These are phyloP conservation scores for Cheilosia impressa DNA, from an alignment of 2,888 invertebrate species.

Conservation along the genomic window DNA sequence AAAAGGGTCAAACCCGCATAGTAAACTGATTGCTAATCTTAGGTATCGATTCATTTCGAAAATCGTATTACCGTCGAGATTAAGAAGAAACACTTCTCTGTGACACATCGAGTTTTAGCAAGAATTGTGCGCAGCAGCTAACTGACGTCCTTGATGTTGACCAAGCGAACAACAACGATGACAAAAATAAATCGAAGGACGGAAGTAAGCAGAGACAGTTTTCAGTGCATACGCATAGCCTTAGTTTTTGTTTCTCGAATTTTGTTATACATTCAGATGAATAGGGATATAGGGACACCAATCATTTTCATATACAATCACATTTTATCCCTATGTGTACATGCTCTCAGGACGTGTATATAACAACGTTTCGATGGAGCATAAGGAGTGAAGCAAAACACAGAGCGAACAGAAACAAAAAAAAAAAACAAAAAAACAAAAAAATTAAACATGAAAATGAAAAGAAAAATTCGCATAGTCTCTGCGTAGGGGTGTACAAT, in stretches of 20 bases:
- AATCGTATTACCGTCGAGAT: slow-evolving; percentile 16
- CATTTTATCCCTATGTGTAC: slow-evolving; percentile 69
- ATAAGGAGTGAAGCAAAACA: slow-evolving; percentile 48
- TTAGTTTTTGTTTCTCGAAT: slow-evolving; percentile 60
- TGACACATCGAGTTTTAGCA: slow-evolving; percentile 10
- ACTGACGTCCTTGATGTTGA: slow-evolving; percentile 67
- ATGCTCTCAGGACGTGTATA: slow-evolving; percentile 54
- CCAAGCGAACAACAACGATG: slow-evolving; percentile 52
- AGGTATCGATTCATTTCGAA: slow-evolving; percentile 28
- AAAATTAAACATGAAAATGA: slow-evolving; percentile 63
- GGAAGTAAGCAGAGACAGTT: slow-evolving; percentile 61
- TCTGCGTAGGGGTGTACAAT: slow-evolving; percentile 62
- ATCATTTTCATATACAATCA: slow-evolving; percentile 71
- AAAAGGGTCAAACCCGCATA: not conserved
- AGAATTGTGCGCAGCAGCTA: slow-evolving; percentile 53
- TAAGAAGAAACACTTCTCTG: not conserved
- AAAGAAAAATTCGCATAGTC: slow-evolving; percentile 71
- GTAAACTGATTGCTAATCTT: slow-evolving; percentile 1
- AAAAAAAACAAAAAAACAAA: slow-evolving; percentile 30
- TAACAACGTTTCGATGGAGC: slow-evolving; percentile 56
- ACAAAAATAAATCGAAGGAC: slow-evolving; percentile 74
- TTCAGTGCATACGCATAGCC: slow-evolving; percentile 72
- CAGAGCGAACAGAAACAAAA: slow-evolving; percentile 19
- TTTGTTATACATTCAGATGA: slow-evolving; percentile 69
- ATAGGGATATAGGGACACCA: slow-evolving; percentile 64